Conservation (phyloP, 2,797 vertebrate genomes). For the Acanthurus tractus region DNA sequence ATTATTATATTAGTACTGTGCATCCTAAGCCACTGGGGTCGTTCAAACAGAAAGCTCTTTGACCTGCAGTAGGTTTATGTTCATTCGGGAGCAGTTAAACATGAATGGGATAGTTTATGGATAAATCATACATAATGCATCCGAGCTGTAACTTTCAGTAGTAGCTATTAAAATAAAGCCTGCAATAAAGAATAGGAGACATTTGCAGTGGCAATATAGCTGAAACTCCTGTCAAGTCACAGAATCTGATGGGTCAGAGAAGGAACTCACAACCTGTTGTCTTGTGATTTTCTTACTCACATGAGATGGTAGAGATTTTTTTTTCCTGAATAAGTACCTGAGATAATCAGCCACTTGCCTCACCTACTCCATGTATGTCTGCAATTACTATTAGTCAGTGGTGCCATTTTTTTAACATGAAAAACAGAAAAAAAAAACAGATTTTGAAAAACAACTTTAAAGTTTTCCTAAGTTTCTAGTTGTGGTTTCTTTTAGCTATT, state of each 20-base stretch:
- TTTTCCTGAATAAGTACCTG: not conserved
- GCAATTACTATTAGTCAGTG: not conserved
- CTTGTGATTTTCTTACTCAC: not conserved
- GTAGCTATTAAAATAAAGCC: conserved; percentile 2
- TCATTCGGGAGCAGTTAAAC: not conserved
- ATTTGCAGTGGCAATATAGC: not conserved
- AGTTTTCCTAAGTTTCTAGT: no score
- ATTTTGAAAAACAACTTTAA: no score
- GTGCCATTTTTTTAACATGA: not conserved
- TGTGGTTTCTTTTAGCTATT: no score
- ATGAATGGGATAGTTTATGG: not conserved
- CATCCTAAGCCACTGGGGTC: not conserved
- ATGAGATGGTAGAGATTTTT: not conserved
- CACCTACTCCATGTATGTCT: not conserved
- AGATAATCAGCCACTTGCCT: not conserved
- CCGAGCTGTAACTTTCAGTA: not conserved
- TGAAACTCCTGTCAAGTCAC: not conserved
- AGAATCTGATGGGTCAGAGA: not conserved
- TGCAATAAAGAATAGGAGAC: not conserved
- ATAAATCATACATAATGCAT: not conserved
- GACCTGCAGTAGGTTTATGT: not conserved
- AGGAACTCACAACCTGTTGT: not conserved
- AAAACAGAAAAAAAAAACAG: not conserved
- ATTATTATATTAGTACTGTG: not conserved
- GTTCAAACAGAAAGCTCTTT: not conserved